These are phyloP conservation scores for Strigamia crassipes DNA, from an alignment of 2,888 invertebrate genomes.

Conservation along the genomic window DNA sequence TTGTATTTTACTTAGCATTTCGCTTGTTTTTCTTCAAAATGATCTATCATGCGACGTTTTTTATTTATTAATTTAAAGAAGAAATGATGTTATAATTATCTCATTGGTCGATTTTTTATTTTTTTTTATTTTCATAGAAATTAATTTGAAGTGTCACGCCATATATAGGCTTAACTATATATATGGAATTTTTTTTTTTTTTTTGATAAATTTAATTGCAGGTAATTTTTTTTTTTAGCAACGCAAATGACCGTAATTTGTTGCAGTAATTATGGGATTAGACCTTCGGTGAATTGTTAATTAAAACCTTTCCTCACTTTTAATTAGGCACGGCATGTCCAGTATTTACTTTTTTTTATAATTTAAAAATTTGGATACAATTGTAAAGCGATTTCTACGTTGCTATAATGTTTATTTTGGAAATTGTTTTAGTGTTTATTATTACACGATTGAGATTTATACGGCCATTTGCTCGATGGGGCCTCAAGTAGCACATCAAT, in stretches of 20 bases:
- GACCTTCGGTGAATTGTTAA: background rate
- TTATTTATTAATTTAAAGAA: background rate
- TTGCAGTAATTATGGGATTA: slow-evolving; percentile 1
- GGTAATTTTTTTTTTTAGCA: background rate
- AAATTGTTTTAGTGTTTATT: background rate
- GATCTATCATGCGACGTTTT: too few species aligned
- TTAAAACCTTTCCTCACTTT: slow-evolving; percentile 6
- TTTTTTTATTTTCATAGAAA: background rate
- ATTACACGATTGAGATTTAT: slow-evolving; percentile 29
- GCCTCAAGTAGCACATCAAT: slow-evolving; percentile 8
- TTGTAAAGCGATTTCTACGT: background rate
- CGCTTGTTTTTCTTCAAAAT: too few species aligned
- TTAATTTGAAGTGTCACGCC: background rate
- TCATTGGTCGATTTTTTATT: background rate
- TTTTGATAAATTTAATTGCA: background rate
- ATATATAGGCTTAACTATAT: background rate
- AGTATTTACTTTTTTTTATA: too few species aligned
- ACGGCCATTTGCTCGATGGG: background rate
- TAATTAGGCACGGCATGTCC: slow-evolving; percentile 25
- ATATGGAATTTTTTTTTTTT: background rate
- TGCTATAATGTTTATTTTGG: background rate
- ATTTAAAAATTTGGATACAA: background rate
- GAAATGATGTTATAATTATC: background rate
- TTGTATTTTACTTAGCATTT: background rate
- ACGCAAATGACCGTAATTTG: slow-evolving; percentile 6